These are phyloP conservation scores for Gymnopithys bicolor DNA, from an alignment of 2,797 vertebrate species.

Conservation along the genomic window DNA sequence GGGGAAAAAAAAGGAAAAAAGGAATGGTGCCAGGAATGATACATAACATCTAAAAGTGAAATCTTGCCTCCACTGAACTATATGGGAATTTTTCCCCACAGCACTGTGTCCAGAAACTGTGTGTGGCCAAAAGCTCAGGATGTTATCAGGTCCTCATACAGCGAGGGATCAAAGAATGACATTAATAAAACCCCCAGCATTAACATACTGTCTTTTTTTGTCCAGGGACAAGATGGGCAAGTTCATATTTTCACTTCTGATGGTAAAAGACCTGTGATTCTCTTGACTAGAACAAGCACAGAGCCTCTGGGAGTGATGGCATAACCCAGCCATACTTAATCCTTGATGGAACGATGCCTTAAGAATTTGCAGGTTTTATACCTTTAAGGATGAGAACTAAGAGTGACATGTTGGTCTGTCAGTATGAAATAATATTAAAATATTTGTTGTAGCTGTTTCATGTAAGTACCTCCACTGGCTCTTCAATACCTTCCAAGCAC, in stretches of 20 bases:
- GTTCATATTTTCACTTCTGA: neutral
- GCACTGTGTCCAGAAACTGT: neutral
- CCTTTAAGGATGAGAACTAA: neutral
- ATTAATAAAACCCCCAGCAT: fast-evolving
- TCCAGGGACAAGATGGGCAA: neutral
- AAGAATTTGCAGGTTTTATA: neutral
- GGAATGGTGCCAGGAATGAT: neutral
- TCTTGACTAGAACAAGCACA: neutral
- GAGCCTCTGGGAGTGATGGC: neutral
- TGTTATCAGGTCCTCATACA: neutral
- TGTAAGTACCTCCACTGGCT: neutral
- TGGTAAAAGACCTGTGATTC: neutral
- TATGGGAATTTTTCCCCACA: neutral
- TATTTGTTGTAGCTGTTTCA: neutral
- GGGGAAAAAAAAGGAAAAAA: no score
- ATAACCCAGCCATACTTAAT: neutral
- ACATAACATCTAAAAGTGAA: neutral
- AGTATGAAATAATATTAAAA: neutral
- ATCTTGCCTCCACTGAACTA: neutral
- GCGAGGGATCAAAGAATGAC: neutral
- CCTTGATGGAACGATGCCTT: neutral
- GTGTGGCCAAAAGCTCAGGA: neutral
- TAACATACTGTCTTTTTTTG: neutral
- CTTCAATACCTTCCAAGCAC: neutral
- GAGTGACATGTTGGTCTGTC: neutral